Percentiles rank a stretch among this genome's conserved stretches.
Evolutionary conservation across 2,797 vertebrate species (phyloP).

Genomic region (Danio albolineatus): DNA sequence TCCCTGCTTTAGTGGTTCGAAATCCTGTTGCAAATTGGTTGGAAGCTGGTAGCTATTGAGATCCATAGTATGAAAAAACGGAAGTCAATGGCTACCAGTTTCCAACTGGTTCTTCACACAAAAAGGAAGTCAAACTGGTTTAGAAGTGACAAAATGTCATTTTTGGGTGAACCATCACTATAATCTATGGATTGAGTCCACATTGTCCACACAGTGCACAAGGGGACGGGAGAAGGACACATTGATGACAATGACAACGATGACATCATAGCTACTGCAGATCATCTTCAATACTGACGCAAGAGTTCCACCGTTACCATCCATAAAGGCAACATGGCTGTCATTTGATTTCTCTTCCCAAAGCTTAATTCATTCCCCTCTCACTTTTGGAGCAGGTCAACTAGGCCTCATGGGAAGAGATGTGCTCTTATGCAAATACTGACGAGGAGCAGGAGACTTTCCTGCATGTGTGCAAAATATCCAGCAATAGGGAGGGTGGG

Average conservation of each 20-base stretch:
- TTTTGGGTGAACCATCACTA: too few relatives aligned
- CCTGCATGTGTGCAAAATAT: constrained; percentile 75
- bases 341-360: constrained; percentile 35
- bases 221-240: constrained; percentile 30
- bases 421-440: constrained; percentile 72
- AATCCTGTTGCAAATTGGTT: too few relatives aligned
- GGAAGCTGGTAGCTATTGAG: too few relatives aligned
- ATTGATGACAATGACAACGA: not conserved
- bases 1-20: too few relatives aligned
- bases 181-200: constrained; percentile 66
- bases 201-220: constrained; percentile 56
- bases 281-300: constrained; percentile 65
- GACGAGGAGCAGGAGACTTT: constrained; percentile 72
- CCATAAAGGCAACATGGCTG: constrained; percentile 64
- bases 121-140: too few relatives aligned
- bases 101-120: too few relatives aligned
- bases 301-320: constrained; percentile 65
- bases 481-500: constrained; percentile 61
- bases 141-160: too few relatives aligned
- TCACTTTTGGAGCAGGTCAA: not conserved
- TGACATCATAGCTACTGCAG: constrained; percentile 41
- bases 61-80: too few relatives aligned
- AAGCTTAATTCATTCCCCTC: constrained; percentile 26
- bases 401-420: constrained; percentile 33
- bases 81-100: too few relatives aligned